Evolutionary conservation across 2,113 vertebrate genomes (phyloP).

Genomic region (Carettochelys insculpta): DNA sequence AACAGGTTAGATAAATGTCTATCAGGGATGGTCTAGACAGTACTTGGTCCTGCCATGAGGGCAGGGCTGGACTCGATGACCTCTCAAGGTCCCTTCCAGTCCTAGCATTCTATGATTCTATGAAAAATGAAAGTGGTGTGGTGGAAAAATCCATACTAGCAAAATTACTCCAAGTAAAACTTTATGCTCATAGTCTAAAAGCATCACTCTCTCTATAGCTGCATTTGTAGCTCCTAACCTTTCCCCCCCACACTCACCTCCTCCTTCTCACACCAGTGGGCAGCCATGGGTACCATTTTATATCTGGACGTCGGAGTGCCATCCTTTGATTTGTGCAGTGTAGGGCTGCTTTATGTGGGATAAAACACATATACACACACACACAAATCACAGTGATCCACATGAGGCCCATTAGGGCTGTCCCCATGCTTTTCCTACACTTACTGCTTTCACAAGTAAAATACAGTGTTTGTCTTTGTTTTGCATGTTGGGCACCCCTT

Average conservation of each 20-base stretch:
- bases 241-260: not conserved
- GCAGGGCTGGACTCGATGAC: no score
- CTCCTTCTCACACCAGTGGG: not conserved
- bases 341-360: slow-evolving; percentile 35
- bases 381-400: not conserved
- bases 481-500: not conserved
- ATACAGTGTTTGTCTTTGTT: not conserved
- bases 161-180: not conserved
- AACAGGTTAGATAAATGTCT: no score
- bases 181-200: not conserved
- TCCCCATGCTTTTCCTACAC: not conserved
- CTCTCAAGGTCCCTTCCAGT: no score
- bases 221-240: slow-evolving; percentile 39
- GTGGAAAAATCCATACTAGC: not conserved
- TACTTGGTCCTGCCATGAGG: no score
- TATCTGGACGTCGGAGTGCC: not conserved
- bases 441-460: not conserved
- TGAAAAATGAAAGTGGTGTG: not conserved
- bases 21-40: no score
- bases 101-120: no score
- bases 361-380: not conserved
- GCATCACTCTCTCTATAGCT: not conserved
- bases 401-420: not conserved
- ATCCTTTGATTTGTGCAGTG: slow-evolving; percentile 21
- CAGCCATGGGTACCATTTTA: not conserved